phyloP scores from a whole-genome alignment of 2,888 invertebrate species.

The Germaria angustata region DNA sequence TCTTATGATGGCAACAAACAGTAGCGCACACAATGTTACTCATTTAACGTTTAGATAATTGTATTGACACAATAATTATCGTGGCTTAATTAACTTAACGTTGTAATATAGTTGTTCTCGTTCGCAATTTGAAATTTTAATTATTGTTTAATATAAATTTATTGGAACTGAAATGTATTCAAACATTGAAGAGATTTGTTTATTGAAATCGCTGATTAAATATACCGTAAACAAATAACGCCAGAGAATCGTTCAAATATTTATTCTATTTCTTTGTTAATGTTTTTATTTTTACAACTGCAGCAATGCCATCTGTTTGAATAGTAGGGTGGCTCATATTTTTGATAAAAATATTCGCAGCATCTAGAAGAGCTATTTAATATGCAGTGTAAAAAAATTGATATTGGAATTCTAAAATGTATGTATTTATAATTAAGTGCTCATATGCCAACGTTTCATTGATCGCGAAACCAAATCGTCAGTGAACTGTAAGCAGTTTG shows the following conservation, averaged over 20 bases:
- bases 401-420: no score
- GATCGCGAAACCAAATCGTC: no score
- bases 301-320: background rate
- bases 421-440: no score
- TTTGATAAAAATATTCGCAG: background rate
- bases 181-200: constrained; percentile 13
- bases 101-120: constrained; percentile 12
- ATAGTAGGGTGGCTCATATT: background rate
- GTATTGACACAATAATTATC: constrained; percentile 59
- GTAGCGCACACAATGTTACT: background rate
- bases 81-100: constrained; percentile 43
- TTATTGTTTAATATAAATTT: constrained; percentile 27
- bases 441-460: no score
- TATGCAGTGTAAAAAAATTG: no score
- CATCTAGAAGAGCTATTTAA: background rate
- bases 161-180: constrained; percentile 2
- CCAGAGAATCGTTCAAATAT: constrained; percentile 8
- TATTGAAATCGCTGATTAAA: background rate
- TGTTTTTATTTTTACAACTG: constrained; percentile 5
- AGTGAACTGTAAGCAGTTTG: no score
- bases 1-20: background rate
- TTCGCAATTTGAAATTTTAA: constrained; percentile 31
- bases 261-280: background rate
- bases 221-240: constrained; percentile 13
- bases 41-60: constrained; percentile 41